Evolutionary conservation across 2,888 invertebrate species (phyloP).

Genomic region (Dexiosoma caninum): DNA sequence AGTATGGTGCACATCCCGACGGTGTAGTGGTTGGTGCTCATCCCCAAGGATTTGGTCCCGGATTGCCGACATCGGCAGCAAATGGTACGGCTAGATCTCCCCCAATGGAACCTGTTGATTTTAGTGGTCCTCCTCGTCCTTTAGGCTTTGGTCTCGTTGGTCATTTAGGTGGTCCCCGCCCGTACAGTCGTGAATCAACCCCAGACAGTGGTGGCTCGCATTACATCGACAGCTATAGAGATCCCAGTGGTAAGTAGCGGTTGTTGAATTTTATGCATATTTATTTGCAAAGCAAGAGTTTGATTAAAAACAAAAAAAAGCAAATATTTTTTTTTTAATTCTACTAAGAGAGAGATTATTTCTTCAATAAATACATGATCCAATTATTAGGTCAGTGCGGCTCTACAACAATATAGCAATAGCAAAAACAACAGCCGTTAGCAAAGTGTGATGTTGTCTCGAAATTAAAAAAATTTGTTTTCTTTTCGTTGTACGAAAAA

Average conservation of each 20-base stretch:
- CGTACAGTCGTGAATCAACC: conserved; percentile 91
- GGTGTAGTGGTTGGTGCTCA: conserved; percentile 76
- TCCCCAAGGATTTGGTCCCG: conserved; percentile 80
- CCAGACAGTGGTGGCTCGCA: conserved; percentile 93
- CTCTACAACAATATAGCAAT: too few relatives aligned
- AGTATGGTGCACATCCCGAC: conserved; percentile 79
- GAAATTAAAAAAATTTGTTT: too few relatives aligned
- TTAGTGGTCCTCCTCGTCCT: conserved; percentile 83
- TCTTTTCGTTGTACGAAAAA: too few relatives aligned
- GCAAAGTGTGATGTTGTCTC: too few relatives aligned
- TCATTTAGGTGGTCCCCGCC: conserved; percentile 82
- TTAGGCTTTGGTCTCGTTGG: conserved; percentile 80
- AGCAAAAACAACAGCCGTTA: too few relatives aligned
- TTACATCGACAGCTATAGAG: conserved; percentile 92
- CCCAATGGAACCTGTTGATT: conserved; percentile 86
- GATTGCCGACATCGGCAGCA: conserved; percentile 71
- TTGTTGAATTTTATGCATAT: not conserved
- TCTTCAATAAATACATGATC: too few relatives aligned
- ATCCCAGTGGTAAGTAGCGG: conserved; percentile 85
- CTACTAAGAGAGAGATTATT: too few relatives aligned
- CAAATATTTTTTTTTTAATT: too few relatives aligned
- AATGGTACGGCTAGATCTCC: conserved; percentile 80
- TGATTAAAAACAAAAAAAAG: too few relatives aligned
- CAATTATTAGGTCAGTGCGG: too few relatives aligned
- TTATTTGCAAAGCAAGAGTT: too few relatives aligned